Evolutionary conservation across 2,797 vertebrate genomes (phyloP), one percentile per base, ranked within the genome.

Genomic region (Aplochiton taeniatus): DNA sequence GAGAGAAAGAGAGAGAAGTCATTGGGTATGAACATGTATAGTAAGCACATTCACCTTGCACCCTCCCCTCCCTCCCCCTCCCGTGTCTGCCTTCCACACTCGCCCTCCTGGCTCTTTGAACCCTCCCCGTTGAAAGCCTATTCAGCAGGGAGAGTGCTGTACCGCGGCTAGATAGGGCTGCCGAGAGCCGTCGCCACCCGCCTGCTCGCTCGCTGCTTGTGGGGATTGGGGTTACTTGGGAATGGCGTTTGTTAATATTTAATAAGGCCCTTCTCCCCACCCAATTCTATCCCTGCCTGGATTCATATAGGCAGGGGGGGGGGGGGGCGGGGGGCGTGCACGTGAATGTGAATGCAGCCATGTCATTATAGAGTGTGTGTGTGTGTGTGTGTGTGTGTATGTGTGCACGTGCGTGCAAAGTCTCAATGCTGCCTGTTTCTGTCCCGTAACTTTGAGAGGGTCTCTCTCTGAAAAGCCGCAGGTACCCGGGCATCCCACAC

Each of bases 181-280:
- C 80, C 75, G 82, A 75, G 80, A 14, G 11, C 11, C 9, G 19
- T 46, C 11, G 19, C 20, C 84, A 79, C 77, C 68, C 85, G 76
- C 83, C 85, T 83, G 82, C 74, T 77, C 72, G 81, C 83, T 84
- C 83, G 83, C 79, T 85, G 84, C 88, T 88, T 84, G 75, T 85
- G 88, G 85, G 90, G 87, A 90, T 88, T 85, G 85, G 78, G 83
- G 83, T 84, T 87, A 87, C 88, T 87, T 86, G 86, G 90, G 85
- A 88, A 88, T 88, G 85, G 84, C 74, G 77, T 90, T 88, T 85
- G 85, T 93, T 92, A 91, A 91, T 92, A 91, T 92, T 92, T 92
- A 90, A 92, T 92, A 91, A 91, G 87, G 88, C 85, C 81, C 82
- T 83, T 87, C 72, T 73, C 80, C 88, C 88, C 89, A 83, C 83